Base-by-base conservation (phyloP, 2,797 vertebrate species). In the Rhynchotus rufescens region DNA sequence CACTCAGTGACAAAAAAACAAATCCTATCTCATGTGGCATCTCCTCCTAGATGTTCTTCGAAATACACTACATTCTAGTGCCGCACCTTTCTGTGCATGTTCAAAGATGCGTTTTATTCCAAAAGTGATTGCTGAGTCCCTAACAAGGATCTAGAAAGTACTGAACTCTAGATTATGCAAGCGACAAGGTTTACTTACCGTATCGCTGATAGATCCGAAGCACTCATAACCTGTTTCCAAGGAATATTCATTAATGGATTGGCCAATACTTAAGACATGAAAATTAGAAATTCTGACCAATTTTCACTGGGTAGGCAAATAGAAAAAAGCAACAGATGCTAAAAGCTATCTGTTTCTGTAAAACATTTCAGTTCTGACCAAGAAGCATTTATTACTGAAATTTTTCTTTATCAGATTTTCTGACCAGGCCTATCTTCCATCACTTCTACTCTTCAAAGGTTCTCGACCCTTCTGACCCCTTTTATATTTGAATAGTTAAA, bases 401-500 rank as follows among this genome's bases (percentile, higher is more conserved):
- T 80, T 7, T 7, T 86, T 9, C 42, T 73, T 66, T 80, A 54
- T 5, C 3, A 36, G 19, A 54, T 54, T 87, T 67, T 20, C 5
- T 13, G 66, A 45, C 1, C 17, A 77, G 4, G 2, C 34, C 45
- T 78, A 10, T 61, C 36, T 84, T 87, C 16, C 15, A 52, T 13
- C 26, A 52, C 8, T 30, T 11, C 19, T 54, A 15, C 22, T 69
- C 14, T 69, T 6, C 67, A 52, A 38, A 52, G 20, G 47, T 69
- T 69, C 8, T 40, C 45, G 38, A 74, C 13, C 0, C 0, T 23
- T 2, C 9, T 4, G 34, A 5, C 1, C 30, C 47, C 30, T 73
- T 72, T 75, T 12, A 36, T 21, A 4, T n/a, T 66, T 68, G 9
- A 3, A 12, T 40, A 6, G 4, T 42, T 69, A 59, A 64, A 65